Base-by-base conservation (phyloP, 2,797 vertebrate genomes). In the Pangasius djambal region DNA sequence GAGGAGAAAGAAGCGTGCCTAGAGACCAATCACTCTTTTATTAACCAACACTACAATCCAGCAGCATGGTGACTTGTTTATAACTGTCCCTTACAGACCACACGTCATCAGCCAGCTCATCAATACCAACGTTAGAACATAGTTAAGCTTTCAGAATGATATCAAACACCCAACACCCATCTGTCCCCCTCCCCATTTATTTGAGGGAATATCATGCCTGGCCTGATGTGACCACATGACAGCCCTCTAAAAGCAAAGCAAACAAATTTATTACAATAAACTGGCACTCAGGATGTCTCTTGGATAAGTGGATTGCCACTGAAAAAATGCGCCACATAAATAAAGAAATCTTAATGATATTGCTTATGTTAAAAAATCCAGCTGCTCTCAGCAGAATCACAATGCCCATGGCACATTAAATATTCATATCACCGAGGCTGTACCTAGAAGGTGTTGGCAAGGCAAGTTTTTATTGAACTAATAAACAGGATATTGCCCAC, bases 291-390 rank as follows among this genome's bases (percentile, higher is more conserved):
- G 94, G 86, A 74, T 59, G 90, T 87, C 92, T 90, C 83, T 86
- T 63, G 82, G 88, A 89, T 90, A 77, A 90, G 88, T 84, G 82
- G 86, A 88, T 78, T 86, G 90, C 86, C 88, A 89, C 88, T 87
- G 88, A 90, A 94, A 63, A 93, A 94, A 95, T 94, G 91, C 93
- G 90, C 92, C 93, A 95, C 94, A 95, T 95, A 97, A 96, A 97
- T 95, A 95, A 94, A 94, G 96, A 92, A 95, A 96, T 96, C 87
- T 94, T 96, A 97, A 97, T 97, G 97, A 96, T 95, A 96, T 94
- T 91, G 91, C 79, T 94, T 94, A 94, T 95, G 96, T 94, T 97
- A 93, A 96, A 95, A 86, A 96, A 95, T 95, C 85, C 90, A 93
- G 95, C 95, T 95, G 96, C 94, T 92, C 96, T 97, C 95, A 97